These are phyloP conservation scores for Malacoraja senta DNA, from an alignment of 2,797 vertebrate species.

Conservation along the genomic window DNA sequence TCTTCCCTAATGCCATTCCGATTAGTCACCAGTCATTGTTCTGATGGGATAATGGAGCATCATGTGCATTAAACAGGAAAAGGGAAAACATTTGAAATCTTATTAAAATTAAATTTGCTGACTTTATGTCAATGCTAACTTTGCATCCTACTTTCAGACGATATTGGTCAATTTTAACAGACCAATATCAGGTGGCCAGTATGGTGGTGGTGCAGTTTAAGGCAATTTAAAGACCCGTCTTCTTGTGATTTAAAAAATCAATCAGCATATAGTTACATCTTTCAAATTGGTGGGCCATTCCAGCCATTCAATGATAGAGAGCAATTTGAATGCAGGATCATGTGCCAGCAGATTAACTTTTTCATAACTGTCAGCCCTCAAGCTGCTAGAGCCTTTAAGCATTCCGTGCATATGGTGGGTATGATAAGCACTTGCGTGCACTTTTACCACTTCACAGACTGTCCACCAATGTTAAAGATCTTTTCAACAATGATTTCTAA, in stretches of 20 bases:
- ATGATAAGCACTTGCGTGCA: background rate
- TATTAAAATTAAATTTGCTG: background rate
- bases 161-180: background rate
- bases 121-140: background rate
- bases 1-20: background rate
- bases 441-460: background rate
- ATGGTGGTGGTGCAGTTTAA: too few species aligned
- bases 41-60: background rate
- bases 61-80: background rate
- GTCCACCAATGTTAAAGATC: background rate
- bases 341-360: background rate
- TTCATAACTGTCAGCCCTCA: background rate
- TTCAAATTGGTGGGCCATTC: background rate
- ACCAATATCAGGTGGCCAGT: too few species aligned
- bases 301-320: background rate
- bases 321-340: background rate
- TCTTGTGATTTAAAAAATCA: background rate
- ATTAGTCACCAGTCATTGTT: background rate
- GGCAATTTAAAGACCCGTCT: too few species aligned
- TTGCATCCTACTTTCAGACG: background rate
- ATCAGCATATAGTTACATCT: background rate
- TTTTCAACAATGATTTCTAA: slow-evolving; percentile 55
- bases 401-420: background rate
- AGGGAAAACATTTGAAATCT: background rate
- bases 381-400: background rate